A percentile compares a stretch with the other conserved stretches of the same genome.
phyloP scores from a whole-genome alignment of 2,888 invertebrate species.

The Eilema sororculum region DNA sequence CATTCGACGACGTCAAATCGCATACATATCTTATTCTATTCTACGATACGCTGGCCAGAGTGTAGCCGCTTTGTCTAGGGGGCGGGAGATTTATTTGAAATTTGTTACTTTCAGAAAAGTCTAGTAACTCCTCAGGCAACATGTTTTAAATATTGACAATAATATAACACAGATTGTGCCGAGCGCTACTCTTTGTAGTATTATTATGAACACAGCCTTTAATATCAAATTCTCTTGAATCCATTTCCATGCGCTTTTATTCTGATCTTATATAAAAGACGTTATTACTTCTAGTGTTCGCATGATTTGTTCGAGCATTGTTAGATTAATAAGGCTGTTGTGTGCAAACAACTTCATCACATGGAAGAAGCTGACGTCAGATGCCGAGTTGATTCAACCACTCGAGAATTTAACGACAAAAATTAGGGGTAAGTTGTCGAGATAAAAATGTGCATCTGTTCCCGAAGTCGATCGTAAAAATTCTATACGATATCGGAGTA shows the following conservation, averaged over 20 bases:
- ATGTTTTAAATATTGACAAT: not conserved
- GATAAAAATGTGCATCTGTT: constrained; percentile 63
- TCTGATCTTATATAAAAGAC: constrained; percentile 23
- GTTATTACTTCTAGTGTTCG: constrained; percentile 44
- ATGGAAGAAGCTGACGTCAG: constrained; percentile 40
- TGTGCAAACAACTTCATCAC: constrained; percentile 31
- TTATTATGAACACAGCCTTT: not conserved
- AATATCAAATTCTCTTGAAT: not conserved
- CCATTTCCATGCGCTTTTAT: constrained; percentile 34
- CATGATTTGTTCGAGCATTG: constrained; percentile 45
- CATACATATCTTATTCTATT: no score
- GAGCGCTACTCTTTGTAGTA: not conserved
- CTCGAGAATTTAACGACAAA: constrained; percentile 55
- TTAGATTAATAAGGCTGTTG: constrained; percentile 47
- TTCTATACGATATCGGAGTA: constrained; percentile 51
- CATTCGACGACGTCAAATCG: no score
- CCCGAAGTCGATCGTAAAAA: constrained; percentile 60
- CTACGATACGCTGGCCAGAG: no score
- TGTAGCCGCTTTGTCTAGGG: no score
- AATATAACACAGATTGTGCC: not conserved
- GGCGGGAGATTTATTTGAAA: no score
- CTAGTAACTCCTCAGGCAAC: not conserved
- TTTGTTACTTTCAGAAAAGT: not conserved
- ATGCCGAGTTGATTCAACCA: constrained; percentile 34
- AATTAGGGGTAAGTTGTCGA: constrained; percentile 47